Evolutionary conservation across 1,140 invertebrate species (phyloP), one percentile per base, ranked within the genome.

Genomic region (Drosophila bocqueti): DNA sequence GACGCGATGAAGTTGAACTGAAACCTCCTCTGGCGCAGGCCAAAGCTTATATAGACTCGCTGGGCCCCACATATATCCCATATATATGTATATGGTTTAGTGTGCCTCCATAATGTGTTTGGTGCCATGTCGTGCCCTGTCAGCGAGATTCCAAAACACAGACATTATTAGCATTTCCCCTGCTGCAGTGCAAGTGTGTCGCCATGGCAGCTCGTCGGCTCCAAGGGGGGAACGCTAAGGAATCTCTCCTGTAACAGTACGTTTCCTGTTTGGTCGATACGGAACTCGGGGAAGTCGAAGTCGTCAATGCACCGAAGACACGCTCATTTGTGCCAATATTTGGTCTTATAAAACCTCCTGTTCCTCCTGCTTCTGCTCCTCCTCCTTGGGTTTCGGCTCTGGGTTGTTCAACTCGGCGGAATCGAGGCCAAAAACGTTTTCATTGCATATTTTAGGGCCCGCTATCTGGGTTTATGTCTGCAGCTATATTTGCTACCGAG

Each of bases 21-120:
- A 86, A 90, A 90, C 76, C 76, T 36, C 49, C 38, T 62, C 68
- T 38, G 61, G 63, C 47, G 49, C 47, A 54, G 59, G 67, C 73
- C 79, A 55, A 77, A 52, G 76, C 80, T 92, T 92, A 86, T 92
- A 92, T 92, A 92, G 90, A 86, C 85, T 92, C 85, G 67, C 55
- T 50, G 31, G 46, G 49, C 52, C 49, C 43, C 52, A 69, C 29
- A 63, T 66, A 36, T 61, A 46, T 46, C 15, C 31, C 15, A 5
- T 16, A 29, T 29, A 24, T 29, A 24, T 59, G 42, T 82, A 83
- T 62, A 54, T 81, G 83, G 85, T 90, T 89, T 85, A 85, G 67
- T 91, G 69, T 64, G 79, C 68, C 78, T 82, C 73, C 67, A 59
- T 92, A 92, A 92, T 92, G 91, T 84, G 69, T 92, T 92, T 73